Evolutionary conservation across 1,140 invertebrate species (phyloP), one percentile per base, ranked within the genome.

Genomic region (Oncopeltus fasciatus): DNA sequence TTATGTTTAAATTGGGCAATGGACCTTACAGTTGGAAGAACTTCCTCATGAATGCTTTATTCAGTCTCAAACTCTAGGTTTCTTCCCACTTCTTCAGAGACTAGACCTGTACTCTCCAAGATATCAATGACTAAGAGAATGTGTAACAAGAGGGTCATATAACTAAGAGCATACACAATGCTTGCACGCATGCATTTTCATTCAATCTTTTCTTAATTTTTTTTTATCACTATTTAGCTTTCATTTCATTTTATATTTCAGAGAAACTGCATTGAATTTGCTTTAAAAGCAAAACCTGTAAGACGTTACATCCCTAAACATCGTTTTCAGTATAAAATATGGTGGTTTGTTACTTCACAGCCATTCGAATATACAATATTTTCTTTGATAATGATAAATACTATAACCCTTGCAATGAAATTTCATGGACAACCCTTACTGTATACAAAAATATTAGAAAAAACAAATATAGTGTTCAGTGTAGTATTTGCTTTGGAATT

Each of bases 281-380:
- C 97, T 28, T 75, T 99, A 67, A 99, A 98, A 81, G 96, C 95
- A 18, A 97, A 98, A 76, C 95, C 97, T 1, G 90, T 96, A 26
- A 78, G 88, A 59, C 84, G 95, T 56, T 99, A 99, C 76, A 99
- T 99, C 78, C 96, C 96, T 14, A 97, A 98, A 73, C 92, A 95
- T 73, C 83, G 92, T 64, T 88, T 97, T 70, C 96, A 99, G 74
- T 99, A 99, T 76, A 96, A 96, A 80, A 88, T 99, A n/a, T 99
- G 97, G 97, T 98, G 95, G 94, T 95, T 99, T 74, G 95, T 99
- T 18, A 99, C 96, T 8, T 99, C 96, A 11, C 92, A 94, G 70
- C 91, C 92, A 4, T 99, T 99, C 77, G 97, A 99, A 75, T 99
- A 99, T 74, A 90, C 91, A 28, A 98, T 99, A 70, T 99, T 99